These are phyloP conservation scores for Chlorospingus flavigularis DNA, from an alignment of 2,797 vertebrate genomes.

Conservation along the genomic window DNA sequence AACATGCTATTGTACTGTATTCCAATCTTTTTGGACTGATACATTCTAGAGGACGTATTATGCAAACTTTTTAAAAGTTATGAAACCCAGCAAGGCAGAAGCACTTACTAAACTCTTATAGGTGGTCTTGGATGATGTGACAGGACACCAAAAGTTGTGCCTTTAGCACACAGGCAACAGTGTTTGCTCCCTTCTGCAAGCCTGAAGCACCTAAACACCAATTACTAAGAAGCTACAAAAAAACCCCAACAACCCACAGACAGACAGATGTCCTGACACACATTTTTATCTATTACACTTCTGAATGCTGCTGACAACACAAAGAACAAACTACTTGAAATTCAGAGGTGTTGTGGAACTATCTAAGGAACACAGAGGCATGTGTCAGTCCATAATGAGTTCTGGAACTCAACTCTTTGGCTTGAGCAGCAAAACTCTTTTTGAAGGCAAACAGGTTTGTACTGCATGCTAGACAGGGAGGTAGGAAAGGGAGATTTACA, in stretches of 20 bases:
- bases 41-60: not conserved
- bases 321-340: not conserved
- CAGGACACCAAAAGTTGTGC: not conserved
- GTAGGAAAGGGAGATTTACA: not conserved
- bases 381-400: not conserved
- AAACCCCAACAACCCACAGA: not conserved
- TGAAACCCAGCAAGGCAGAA: not conserved
- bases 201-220: not conserved
- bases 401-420: not conserved
- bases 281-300: not conserved
- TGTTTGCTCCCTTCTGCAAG: not conserved
- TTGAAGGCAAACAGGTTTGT: not conserved
- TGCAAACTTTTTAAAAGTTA: not conserved
- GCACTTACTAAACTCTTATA: not conserved
- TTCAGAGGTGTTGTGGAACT: not conserved
- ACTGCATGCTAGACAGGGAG: not conserved
- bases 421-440: not conserved
- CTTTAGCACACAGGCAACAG: not conserved
- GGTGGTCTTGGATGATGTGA: not conserved
- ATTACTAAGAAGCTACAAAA: not conserved
- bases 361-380: not conserved
- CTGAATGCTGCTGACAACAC: not conserved
- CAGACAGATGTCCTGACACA: not conserved
- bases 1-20: not conserved
- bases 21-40: not conserved